Evolutionary conservation across 1,140 invertebrate genomes (phyloP), one percentile per base, ranked within the genome.

Genomic region (Aphaenogaster ashmeadi): DNA sequence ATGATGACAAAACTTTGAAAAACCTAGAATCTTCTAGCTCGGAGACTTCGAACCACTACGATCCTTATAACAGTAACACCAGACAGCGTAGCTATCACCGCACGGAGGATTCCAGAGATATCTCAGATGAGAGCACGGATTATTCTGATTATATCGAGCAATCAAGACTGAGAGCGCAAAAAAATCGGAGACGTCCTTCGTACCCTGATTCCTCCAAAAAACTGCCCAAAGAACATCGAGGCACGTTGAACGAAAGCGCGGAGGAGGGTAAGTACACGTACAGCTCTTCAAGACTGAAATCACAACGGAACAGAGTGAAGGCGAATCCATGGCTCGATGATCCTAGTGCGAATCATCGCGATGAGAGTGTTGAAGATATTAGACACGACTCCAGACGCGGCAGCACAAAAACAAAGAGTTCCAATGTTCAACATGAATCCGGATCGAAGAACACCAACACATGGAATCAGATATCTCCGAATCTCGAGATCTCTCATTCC

Each of bases 381-480:
- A 81, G 47, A 33, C 66, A 90, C 27, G 89, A 62, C 56, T 8
- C 38, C 0, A 88, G 47, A 5, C 11, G 36, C 7, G 36, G 64
- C 21, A 6, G 13, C 3, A 60, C 89, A 2, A 81, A 91, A 27
- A 87, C 71, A 6, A 77, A 91, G 11, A 58, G 87, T 13, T 50
- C 81, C 56, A 87, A 92, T 41, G 50, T 18, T 3, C 87, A 87
- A 3, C 52, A 85, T 1, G 52, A 21, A 3, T 36, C 58, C 0
- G 78, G 80, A 1, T 58, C 66, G 8, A 90, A 75, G 15, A 52
- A 75, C 1, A 78, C 27, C 56, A 91, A 88, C 13, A 75, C 74
- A 5, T 95, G 95, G 95, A 94, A 84, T 74, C 94, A 95, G 66
- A 62, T 94, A 3, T 89, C 90, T 7, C 93, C 93, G 0, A 95